Conservation (phyloP, 2,113 vertebrate species). For the Cheilinus undulatus region DNA sequence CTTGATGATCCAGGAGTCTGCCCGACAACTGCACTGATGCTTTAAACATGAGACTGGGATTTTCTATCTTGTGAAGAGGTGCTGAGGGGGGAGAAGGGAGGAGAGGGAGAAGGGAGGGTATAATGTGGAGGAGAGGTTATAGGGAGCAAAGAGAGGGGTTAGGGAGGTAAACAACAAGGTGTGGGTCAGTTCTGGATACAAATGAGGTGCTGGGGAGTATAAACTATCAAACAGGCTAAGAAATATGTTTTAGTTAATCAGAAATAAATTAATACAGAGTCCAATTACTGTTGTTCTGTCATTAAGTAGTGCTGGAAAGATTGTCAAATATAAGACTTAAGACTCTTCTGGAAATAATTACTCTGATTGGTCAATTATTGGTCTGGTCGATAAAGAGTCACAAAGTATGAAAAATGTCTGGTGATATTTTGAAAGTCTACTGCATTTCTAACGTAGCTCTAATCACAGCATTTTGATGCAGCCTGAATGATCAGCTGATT, state of each 20-base stretch:
- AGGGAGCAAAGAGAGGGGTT: constrained; percentile 21
- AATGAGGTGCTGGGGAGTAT: constrained; percentile 1
- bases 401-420: not conserved
- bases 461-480: no score
- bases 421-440: not conserved
- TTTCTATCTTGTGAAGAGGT: constrained; percentile 71
- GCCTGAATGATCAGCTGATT: no score
- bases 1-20: constrained; percentile 49
- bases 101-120: not conserved
- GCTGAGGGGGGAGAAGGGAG: constrained; percentile 24
- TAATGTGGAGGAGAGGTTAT: constrained; percentile 33
- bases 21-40: constrained; percentile 69
- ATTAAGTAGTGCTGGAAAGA: no score
- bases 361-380: not conserved
- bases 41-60: constrained; percentile 75
- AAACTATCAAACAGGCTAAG: constrained; percentile 9
- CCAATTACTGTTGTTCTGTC: no score
- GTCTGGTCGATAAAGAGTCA: not conserved
- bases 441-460: no score
- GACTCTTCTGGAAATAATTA: not conserved
- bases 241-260: constrained; percentile 17
- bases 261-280: not conserved
- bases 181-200: constrained; percentile 27
- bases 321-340: no score
- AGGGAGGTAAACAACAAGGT: constrained; percentile 23